Conservation (phyloP, 1,140 invertebrate species). For the Ceratina calcarata region DNA sequence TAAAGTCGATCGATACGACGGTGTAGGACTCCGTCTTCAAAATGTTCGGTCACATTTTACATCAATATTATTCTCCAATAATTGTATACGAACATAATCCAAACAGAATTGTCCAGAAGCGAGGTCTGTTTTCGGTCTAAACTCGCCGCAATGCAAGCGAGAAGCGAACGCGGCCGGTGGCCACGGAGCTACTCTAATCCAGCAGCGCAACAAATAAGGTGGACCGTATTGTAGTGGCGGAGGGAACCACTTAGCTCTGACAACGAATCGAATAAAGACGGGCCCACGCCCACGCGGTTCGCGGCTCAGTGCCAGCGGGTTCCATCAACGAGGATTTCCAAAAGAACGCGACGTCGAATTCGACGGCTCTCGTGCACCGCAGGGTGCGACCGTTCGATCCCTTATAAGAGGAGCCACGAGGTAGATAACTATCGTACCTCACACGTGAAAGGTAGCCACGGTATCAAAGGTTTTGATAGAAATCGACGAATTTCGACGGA, state of each 20-base stretch:
- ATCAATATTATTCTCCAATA: neutral
- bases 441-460: slow-evolving; percentile 17
- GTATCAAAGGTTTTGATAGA: slow-evolving; percentile 41
- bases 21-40: no score
- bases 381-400: slow-evolving; percentile 40
- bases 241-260: slow-evolving; percentile 32
- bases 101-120: neutral
- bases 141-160: slow-evolving; percentile 7
- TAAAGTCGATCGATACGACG: no score
- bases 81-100: neutral
- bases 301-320: slow-evolving; percentile 28
- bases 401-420: slow-evolving; percentile 36
- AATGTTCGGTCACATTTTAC: no score
- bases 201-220: slow-evolving; percentile 34
- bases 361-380: slow-evolving; percentile 38
- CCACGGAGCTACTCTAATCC: slow-evolving; percentile 40
- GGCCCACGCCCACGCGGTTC: slow-evolving; percentile 43
- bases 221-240: slow-evolving; percentile 7
- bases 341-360: slow-evolving; percentile 24
- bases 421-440: slow-evolving; percentile 48
- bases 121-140: neutral
- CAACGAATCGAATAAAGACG: slow-evolving; percentile 57
- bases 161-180: slow-evolving; percentile 17
- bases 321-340: slow-evolving; percentile 50
- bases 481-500: slow-evolving; percentile 53